Conservation (phyloP, 2,888 invertebrate species). For the Hoplodrina blanda region DNA sequence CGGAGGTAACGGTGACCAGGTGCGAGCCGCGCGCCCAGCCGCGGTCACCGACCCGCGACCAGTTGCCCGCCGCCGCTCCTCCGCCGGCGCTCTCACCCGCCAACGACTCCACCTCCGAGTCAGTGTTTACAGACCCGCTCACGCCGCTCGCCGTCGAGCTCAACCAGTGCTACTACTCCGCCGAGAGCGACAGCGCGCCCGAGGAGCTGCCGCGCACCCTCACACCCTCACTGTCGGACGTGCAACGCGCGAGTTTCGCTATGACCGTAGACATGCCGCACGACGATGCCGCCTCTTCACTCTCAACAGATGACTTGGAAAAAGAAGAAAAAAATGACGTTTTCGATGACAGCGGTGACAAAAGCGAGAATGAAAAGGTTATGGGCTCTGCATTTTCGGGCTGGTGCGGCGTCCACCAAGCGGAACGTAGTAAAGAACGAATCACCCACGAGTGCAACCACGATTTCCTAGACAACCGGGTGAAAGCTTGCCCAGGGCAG, state of each 20-base stretch:
- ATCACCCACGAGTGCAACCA: constrained; percentile 82
- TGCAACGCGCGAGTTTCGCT: constrained; percentile 51
- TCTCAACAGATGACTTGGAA: constrained; percentile 76
- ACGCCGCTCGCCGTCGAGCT: constrained; percentile 92
- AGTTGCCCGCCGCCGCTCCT: constrained; percentile 74
- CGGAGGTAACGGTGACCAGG: constrained; percentile 87
- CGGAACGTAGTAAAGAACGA: constrained; percentile 70
- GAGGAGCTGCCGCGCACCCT: constrained; percentile 81
- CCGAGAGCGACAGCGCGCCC: constrained; percentile 90
- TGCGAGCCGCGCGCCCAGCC: constrained; percentile 76
- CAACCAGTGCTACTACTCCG: constrained; percentile 92
- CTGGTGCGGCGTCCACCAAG: constrained; percentile 71
- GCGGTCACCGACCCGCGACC: constrained; percentile 88
- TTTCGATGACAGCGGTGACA: constrained; percentile 82
- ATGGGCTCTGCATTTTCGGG: constrained; percentile 85
- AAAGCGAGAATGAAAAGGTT: constrained; percentile 83
- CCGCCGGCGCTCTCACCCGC: constrained; percentile 82
- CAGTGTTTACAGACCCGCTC: constrained; percentile 94
- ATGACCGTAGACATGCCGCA: constrained; percentile 80
- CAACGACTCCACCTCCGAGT: constrained; percentile 92
- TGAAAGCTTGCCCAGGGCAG: constrained; percentile 84
- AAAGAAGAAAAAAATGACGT: constrained; percentile 85
- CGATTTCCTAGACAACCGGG: constrained; percentile 86
- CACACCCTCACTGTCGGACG: constrained; percentile 70
- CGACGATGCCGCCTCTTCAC: constrained; percentile 80